A percentile compares a stretch with the other conserved stretches of the same genome.
Evolutionary conservation across 2,888 invertebrate genomes (phyloP).

Genomic region (Perizoma affinitatum): DNA sequence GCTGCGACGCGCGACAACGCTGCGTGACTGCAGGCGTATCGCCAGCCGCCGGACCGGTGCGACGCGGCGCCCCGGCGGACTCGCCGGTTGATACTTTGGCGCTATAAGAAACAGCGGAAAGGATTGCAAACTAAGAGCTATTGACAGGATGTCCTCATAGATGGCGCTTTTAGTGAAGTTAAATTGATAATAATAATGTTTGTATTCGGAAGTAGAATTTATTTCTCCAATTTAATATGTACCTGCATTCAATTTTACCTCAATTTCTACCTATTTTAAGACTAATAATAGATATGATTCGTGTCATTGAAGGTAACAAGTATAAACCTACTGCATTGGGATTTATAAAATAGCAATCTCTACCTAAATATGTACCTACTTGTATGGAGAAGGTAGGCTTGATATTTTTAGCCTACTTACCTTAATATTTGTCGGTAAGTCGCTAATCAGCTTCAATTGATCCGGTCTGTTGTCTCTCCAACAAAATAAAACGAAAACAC

Average conservation of each 20-base stretch:
- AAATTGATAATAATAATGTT: constrained; percentile 18
- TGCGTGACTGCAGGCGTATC: constrained; percentile 82
- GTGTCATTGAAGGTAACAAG: no score
- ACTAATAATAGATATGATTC: no score
- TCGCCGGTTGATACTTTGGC: constrained; percentile 73
- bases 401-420: no score
- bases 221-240: no score
- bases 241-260: no score
- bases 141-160: constrained; percentile 44
- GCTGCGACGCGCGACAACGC: constrained; percentile 80
- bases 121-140: constrained; percentile 49
- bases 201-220: constrained; percentile 9
- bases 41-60: constrained; percentile 21
- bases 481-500: constrained; percentile 19
- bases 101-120: constrained; percentile 49
- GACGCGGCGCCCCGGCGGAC: no score
- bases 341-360: no score
- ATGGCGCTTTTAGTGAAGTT: constrained; percentile 57
- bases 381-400: no score
- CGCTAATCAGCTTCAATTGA: constrained; percentile 9
- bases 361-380: no score
- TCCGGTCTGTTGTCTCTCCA: constrained; percentile 14
- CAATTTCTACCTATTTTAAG: no score
- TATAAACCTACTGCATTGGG: no score
- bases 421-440: constrained; percentile 17